phyloP scores from a whole-genome alignment of 2,797 vertebrate species.

The Anolis apletophallus region DNA sequence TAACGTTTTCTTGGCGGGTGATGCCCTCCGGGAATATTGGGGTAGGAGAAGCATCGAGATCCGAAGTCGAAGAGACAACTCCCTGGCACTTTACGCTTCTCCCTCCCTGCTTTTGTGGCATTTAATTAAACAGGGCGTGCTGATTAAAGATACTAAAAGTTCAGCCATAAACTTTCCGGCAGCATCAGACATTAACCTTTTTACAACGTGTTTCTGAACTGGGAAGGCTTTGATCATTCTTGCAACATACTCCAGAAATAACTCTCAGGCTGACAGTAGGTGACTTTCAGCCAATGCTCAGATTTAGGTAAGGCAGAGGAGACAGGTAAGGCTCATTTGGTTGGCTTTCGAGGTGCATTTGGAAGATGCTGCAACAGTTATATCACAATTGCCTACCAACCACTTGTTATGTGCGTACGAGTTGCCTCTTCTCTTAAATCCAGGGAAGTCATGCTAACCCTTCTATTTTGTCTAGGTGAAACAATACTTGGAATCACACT shows the following conservation, averaged over 20 bases:
- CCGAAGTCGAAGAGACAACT: constrained; percentile 5
- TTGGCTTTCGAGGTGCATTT: background rate
- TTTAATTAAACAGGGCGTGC: constrained; percentile 14
- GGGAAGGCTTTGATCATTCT: constrained; percentile 29
- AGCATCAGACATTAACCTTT: constrained; percentile 53
- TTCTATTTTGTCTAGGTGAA: no score
- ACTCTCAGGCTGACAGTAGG: background rate
- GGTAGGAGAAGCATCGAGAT: background rate
- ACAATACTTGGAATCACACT: no score
- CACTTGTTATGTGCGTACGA: no score
- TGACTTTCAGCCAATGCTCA: accelerated
- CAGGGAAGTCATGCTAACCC: no score
- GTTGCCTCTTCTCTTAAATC: no score
- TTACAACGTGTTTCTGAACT: constrained; percentile 48
- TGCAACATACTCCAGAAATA: background rate
- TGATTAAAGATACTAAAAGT: constrained; percentile 50
- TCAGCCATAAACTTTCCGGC: constrained; percentile 51
- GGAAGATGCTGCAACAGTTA: background rate
- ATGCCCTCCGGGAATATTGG: background rate
- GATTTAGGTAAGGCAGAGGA: background rate
- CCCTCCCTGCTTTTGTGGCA: constrained; percentile 2
- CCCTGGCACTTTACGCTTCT: background rate
- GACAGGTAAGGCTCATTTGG: background rate
- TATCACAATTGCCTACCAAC: no score
- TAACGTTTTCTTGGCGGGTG: accelerated